Evolutionary conservation across 2,797 vertebrate genomes (phyloP).

Genomic region (Cichlasoma orientale): DNA sequence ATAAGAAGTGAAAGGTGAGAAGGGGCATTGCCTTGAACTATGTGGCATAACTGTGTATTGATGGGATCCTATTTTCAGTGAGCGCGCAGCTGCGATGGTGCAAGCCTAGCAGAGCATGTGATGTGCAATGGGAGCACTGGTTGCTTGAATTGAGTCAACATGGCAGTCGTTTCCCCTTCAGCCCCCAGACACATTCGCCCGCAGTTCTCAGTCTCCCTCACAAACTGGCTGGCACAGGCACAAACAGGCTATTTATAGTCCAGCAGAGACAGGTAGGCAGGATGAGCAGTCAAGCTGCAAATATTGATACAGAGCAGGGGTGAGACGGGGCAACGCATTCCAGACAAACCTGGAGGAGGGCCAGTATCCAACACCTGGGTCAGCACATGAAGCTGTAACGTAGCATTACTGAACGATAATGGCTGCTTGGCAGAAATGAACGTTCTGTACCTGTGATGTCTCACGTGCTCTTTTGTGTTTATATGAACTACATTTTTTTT

Average conservation of each 20-base stretch:
- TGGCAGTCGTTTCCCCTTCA: conserved; percentile 31
- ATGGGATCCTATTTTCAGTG: conserved; percentile 1
- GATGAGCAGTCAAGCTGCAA: conserved; percentile 61
- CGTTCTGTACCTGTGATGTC: background rate
- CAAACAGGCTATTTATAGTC: conserved; percentile 74
- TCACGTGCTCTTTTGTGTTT: background rate
- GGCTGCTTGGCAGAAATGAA: background rate
- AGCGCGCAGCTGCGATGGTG: background rate
- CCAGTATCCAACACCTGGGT: conserved; percentile 43
- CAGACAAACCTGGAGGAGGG: conserved; percentile 42
- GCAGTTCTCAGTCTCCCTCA: conserved; percentile 12
- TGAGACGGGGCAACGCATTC: conserved; percentile 45
- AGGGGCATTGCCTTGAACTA: conserved; percentile 1
- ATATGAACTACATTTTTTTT: background rate
- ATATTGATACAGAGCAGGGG: conserved; percentile 71
- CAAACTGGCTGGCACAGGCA: conserved; percentile 45
- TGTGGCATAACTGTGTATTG: conserved; percentile 4
- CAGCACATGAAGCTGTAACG: conserved; percentile 11
- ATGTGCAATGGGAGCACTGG: conserved; percentile 39
- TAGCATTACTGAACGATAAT: conserved; percentile 10
- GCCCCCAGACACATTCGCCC: conserved; percentile 34
- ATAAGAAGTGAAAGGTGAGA: conserved; percentile 25
- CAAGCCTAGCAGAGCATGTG: conserved; percentile 11
- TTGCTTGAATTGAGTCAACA: conserved; percentile 46
- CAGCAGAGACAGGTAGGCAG: conserved; percentile 35